Evolutionary conservation across 2,113 vertebrate species (phyloP), one percentile per base, ranked within the genome.

Genomic region (Menidia beryllina): DNA sequence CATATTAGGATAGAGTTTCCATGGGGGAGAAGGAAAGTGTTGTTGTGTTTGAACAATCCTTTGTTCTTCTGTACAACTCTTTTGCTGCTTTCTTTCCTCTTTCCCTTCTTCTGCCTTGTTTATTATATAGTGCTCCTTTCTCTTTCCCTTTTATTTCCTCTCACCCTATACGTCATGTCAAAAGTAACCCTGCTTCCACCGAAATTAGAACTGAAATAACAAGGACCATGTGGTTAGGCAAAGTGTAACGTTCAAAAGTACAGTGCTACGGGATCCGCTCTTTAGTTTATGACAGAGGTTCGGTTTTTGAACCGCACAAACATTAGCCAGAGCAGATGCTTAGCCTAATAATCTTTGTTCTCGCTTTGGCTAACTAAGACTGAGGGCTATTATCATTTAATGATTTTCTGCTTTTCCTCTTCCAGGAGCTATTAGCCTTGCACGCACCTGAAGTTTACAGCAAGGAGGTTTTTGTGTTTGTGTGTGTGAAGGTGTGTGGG

Each of bases 381-480:
- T 63, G 69, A 85, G 72, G 76, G 87, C 83, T 87, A 92, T 91
- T 91, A 91, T 90, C 77, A 81, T 84, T 91, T 91, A 89, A 91
- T 83, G 84, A 90, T 92, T 92, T 89, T 93, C 86, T 86, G 79
- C 83, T 87, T 92, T 85, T 85, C 78, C 71, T 83, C 75, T 89
- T 91, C 90, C 89, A 93, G 86, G 73, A 85, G 72, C 84, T 56
- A 78, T 83, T 88, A 89, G 69, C 69, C 86, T 92, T 75, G 89
- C 90, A 93, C 81, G 86, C 91, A 91, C 93, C 87, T 92, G 75
- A 82, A 72, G 72, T 85, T 79, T 69, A 83, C 65, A 63, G 67
- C 63, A 55, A 83, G 75, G 27, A 68, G 69, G 48, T 0, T 57
- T 54, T 61, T 68, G 70, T 82, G 53, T 57, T n/a, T 69, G 20